Base-by-base conservation (phyloP, 2,888 invertebrate genomes). In the Drosophila affinis region DNA sequence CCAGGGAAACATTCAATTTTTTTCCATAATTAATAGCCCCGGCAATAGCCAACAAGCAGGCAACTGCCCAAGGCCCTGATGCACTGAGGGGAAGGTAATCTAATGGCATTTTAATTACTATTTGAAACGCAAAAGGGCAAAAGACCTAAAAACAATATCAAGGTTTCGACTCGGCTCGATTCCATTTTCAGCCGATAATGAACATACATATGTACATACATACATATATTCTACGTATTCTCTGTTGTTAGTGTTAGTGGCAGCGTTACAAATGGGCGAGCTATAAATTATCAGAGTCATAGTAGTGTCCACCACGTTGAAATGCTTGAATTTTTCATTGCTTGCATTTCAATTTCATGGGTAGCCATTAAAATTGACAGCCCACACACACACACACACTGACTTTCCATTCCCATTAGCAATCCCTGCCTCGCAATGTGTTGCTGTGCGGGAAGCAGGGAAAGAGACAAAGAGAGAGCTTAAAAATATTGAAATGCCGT, bases 331-430 rank as follows among this genome's bases (percentile, higher is more conserved):
- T 79, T 78, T 87, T 85, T 74, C 86, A 87, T 79, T 67, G 82
- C 76, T 72, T 80, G 80, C 87, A 85, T 82, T 87, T 82, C 83
- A 76, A 70, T 87, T 84, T 85, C 86, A 87, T 85, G 88, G 71
- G 70, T 77, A 67, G 59, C 80, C 83, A 85, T 85, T 87, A 85
- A 85, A 77, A 87, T 81, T 81, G 85, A 84, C 82, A 72, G 54
- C 60, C 64, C 54, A 57, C 64, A 61, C 44, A 72, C 65, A 64
- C 39, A 52, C 46, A 61, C 44, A 59, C 5, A 52, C 51, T 56
- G 29, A 7, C 47, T 21, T 24, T 24, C 24, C 24, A 24, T 24
- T 24, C 44, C 48, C 24, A 49, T 44, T 27, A 14, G 14, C 53
- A 9, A 47, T 57, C 49, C 62, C 63, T 14, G 7, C 7, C 68